Percentiles rank a stretch among this genome's conserved stretches.
phyloP scores from a whole-genome alignment of 2,113 vertebrate genomes.

The Oenanthe melanoleuca region DNA sequence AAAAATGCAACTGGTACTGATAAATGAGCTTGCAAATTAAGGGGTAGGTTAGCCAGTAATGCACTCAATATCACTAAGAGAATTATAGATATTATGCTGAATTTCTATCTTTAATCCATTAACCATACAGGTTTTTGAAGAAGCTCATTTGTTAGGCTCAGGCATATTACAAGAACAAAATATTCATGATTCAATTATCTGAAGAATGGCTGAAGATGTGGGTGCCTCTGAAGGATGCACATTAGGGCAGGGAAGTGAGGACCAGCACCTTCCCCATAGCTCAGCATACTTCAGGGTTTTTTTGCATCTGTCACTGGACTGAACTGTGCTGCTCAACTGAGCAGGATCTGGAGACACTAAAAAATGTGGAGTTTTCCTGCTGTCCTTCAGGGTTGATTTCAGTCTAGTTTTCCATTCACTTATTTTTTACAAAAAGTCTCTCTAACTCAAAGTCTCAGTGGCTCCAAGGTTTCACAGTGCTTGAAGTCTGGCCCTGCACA shows the following conservation, averaged over 20 bases:
- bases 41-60: not conserved
- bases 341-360: not conserved
- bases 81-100: not conserved
- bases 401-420: not conserved
- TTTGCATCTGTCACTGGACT: not conserved
- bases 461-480: not conserved
- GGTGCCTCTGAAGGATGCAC: not conserved
- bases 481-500: not conserved
- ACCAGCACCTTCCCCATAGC: not conserved
- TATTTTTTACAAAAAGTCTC: not conserved
- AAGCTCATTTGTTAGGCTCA: slow-evolving; percentile 4
- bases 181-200: not conserved
- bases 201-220: slow-evolving; percentile 6
- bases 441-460: not conserved
- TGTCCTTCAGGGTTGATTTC: not conserved
- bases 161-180: not conserved
- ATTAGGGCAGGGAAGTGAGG: not conserved
- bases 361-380: not conserved
- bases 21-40: not conserved
- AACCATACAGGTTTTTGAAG: not conserved
- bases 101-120: slow-evolving; percentile 16
- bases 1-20: not conserved
- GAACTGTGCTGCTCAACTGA: not conserved
- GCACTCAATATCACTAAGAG: not conserved
- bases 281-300: not conserved